Base-by-base conservation (phyloP, 2,113 vertebrate species). In the Procapra przewalskii region DNA sequence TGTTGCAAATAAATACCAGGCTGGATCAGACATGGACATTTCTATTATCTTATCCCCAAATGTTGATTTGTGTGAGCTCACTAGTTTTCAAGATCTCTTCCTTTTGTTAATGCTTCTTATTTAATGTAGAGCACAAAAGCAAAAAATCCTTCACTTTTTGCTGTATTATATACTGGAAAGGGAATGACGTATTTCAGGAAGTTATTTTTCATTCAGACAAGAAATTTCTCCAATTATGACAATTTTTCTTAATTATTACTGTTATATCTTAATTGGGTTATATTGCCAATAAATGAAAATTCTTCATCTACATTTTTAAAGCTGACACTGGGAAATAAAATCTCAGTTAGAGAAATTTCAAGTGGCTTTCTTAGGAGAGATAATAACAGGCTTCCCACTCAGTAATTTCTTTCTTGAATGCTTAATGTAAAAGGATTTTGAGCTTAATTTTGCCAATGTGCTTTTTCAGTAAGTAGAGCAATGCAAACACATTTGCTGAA, bases 331-430 rank as follows among this genome's bases (percentile, higher is more conserved):
- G 64, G 60, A 91, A 98, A 94, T 93, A 95, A 84, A 96, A 87
- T 95, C 97, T 92, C 60, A 88, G 85, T 55, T 67, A 88, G 81
- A 88, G 88, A 97, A 93, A 97, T 96, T 98, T 96, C 82, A 97
- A 98, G 91, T 95, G 82, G 54, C 31, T 97, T 98, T 98, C 82
- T 92, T 92, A 92, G 90, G 87, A 88, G 75, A 97, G 88, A 97
- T 98, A 97, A 98, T 98, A 97, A 94, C 48, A 97, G 94, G 77
- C 97, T 98, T 97, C 94, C 94, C 67, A 97, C 95, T 96, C 97
- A 64, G 97, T 96, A 97, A 97, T 98, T 97, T 97, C 64, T 90
- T 82, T 96, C 85, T 91, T 95, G 88, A 97, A 83, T 54, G 52
- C 93, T 97, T 98, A 92, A 86, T 96, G 89, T 82, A 96, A 97